Percentiles rank a stretch among this genome's conserved stretches.
These are phyloP conservation scores for Ichneumoninae sp. DNA, from an alignment of 2,888 invertebrate genomes.

Conservation along the genomic window DNA sequence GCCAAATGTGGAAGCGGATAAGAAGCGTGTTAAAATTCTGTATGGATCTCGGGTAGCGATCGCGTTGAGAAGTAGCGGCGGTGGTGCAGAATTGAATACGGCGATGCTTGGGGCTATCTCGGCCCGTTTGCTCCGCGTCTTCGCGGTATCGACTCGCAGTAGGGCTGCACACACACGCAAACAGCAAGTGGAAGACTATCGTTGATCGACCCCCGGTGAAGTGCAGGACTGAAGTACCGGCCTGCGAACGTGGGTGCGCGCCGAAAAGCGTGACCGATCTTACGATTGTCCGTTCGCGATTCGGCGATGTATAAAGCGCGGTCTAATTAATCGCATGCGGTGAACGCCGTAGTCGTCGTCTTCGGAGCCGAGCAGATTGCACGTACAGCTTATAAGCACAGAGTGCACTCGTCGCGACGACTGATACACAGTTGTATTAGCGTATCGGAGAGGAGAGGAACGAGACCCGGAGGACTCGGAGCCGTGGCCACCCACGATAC, in stretches of 20 bases:
- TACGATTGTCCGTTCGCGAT: conserved; percentile 70
- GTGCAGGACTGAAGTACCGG: neutral
- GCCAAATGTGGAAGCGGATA: conserved; percentile 45
- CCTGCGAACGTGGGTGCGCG: conserved; percentile 33
- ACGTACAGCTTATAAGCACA: conserved; percentile 56
- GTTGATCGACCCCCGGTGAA: conserved; percentile 3
- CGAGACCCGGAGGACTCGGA: conserved; percentile 66
- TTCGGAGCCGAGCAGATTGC: conserved; percentile 68
- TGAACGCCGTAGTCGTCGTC: conserved; percentile 2
- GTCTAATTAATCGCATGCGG: conserved; percentile 80
- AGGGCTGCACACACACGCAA: neutral
- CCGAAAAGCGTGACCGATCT: conserved; percentile 80
- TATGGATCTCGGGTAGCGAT: conserved; percentile 1
- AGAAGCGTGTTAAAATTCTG: conserved; percentile 25
- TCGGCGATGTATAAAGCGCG: conserved; percentile 75
- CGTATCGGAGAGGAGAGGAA: conserved; percentile 58
- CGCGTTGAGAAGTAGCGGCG: neutral
- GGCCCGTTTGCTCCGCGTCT: neutral
- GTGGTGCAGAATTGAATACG: neutral
- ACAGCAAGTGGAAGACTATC: conserved; percentile 29
- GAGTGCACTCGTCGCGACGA: conserved; percentile 51
- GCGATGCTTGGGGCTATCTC: conserved; percentile 4
- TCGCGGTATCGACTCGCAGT: neutral
- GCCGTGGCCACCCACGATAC: conserved; percentile 79
- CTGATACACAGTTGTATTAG: conserved; percentile 59